phyloP scores from a whole-genome alignment of 1,140 invertebrate genomes.

The Anoplophora glabripennis region DNA sequence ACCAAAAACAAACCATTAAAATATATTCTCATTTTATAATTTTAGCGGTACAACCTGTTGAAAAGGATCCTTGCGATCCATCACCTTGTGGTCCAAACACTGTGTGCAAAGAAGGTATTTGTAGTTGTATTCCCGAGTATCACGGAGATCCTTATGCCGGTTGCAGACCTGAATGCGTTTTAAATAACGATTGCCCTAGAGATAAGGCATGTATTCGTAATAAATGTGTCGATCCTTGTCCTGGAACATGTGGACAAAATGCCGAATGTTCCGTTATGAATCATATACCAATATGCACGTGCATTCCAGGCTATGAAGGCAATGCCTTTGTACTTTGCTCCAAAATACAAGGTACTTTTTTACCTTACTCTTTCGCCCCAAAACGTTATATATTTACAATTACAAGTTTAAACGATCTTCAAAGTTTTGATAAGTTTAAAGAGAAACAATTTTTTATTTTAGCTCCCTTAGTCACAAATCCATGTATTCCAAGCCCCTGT shows the following conservation, averaged over 20 bases:
- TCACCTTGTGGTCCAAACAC: conserved; percentile 77
- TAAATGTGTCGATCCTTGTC: conserved; percentile 70
- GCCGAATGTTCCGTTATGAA: conserved; percentile 71
- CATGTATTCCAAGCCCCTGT: conserved; percentile 59
- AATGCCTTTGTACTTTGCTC: conserved; percentile 66
- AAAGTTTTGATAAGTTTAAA: conserved; percentile 18
- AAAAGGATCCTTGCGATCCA: conserved; percentile 64
- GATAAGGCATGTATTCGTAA: conserved; percentile 68
- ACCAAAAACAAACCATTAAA: too few species aligned
- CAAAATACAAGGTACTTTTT: conserved; percentile 33
- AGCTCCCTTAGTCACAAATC: conserved; percentile 19
- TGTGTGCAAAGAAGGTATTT: conserved; percentile 67
- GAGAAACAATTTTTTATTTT: neutral
- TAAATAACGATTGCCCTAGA: conserved; percentile 70
- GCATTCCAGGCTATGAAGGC: conserved; percentile 64
- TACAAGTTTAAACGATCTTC: conserved; percentile 39
- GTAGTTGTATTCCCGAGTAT: conserved; percentile 63
- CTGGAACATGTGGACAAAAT: conserved; percentile 67
- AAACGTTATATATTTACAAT: conserved; percentile 36
- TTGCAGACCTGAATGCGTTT: conserved; percentile 67
- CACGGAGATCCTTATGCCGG: conserved; percentile 62
- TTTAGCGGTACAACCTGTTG: conserved; percentile 49
- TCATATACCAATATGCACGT: conserved; percentile 73
- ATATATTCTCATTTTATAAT: conserved; percentile 7
- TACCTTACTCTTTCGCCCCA: neutral